Evolutionary conservation across 2,797 vertebrate species (phyloP).

Genomic region (Margarornis squamiger): DNA sequence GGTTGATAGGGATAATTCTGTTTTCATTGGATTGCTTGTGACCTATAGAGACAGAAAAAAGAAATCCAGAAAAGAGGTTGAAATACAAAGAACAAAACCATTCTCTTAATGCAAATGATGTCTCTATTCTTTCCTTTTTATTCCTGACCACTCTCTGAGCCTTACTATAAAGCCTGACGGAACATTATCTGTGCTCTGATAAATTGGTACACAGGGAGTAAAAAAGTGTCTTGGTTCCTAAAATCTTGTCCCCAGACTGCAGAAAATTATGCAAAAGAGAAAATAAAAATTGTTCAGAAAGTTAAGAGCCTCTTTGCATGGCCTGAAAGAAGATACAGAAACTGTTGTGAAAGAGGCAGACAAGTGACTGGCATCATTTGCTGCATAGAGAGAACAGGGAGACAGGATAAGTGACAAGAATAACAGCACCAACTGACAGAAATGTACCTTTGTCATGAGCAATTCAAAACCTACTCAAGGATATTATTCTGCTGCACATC

Average conservation of each 20-base stretch:
- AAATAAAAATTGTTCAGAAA: neutral
- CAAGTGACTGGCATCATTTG: neutral
- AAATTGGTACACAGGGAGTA: neutral
- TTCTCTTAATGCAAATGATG: neutral
- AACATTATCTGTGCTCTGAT: neutral
- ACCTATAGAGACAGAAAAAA: neutral
- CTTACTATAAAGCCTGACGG: neutral
- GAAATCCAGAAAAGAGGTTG: neutral
- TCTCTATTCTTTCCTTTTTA: neutral
- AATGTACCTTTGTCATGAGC: slow-evolving; percentile 4
- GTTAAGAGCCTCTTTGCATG: neutral
- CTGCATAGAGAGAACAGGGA: neutral
- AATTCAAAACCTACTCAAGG: slow-evolving; percentile 19
- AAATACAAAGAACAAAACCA: neutral
- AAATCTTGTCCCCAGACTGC: neutral
- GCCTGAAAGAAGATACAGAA: neutral
- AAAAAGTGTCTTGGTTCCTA: neutral
- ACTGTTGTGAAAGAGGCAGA: slow-evolving; percentile 22
- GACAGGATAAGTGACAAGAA: slow-evolving; percentile 19
- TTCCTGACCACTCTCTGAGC: neutral
- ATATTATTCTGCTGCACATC: neutral
- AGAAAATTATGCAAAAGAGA: neutral
- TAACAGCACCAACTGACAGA: neutral
- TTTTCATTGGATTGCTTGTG: neutral
- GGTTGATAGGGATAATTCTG: neutral